Percentiles rank a stretch among this genome's conserved stretches.
Conservation (phyloP, 1,140 invertebrate species). For the Cryptotermes secundus region DNA sequence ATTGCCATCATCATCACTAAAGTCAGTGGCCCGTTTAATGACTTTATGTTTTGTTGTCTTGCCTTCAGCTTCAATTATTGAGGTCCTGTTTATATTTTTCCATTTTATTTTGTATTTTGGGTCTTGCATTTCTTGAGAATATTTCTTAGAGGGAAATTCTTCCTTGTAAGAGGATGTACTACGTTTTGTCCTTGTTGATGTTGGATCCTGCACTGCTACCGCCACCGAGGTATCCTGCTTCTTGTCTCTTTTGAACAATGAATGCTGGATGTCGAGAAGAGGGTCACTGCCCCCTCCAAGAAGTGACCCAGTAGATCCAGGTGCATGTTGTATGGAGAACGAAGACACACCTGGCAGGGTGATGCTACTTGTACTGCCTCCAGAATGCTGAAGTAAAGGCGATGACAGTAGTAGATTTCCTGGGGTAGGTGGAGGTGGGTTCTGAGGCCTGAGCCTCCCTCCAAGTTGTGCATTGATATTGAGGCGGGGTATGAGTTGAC, state of each 20-base stretch:
- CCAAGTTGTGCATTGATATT: slow-evolving; percentile 28
- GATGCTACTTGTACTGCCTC: not conserved
- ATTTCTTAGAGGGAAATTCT: not conserved
- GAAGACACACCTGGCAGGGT: not conserved
- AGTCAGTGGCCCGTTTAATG: not conserved
- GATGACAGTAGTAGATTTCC: not conserved
- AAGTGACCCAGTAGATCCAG: not conserved
- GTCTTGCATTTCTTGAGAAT: not conserved
- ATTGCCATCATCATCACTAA: not conserved
- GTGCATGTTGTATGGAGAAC: not conserved
- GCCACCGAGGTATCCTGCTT: not conserved
- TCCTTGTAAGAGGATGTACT: not conserved
- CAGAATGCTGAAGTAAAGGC: not conserved
- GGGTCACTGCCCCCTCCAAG: not conserved
- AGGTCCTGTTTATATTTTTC: not conserved
- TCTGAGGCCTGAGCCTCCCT: slow-evolving; percentile 30
- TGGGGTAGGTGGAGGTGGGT: not conserved
- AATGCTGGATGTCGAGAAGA: not conserved
- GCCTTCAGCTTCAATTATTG: not conserved
- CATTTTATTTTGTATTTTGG: not conserved
- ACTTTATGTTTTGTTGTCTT: not conserved
- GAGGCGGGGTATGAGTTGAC: slow-evolving; percentile 33
- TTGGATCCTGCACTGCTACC: not conserved
- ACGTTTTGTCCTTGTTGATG: not conserved
- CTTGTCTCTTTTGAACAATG: not conserved